A percentile compares a stretch with the other conserved stretches of the same genome.
Conservation (phyloP, 1,140 invertebrate genomes). For the Drosophila paulistorum region DNA sequence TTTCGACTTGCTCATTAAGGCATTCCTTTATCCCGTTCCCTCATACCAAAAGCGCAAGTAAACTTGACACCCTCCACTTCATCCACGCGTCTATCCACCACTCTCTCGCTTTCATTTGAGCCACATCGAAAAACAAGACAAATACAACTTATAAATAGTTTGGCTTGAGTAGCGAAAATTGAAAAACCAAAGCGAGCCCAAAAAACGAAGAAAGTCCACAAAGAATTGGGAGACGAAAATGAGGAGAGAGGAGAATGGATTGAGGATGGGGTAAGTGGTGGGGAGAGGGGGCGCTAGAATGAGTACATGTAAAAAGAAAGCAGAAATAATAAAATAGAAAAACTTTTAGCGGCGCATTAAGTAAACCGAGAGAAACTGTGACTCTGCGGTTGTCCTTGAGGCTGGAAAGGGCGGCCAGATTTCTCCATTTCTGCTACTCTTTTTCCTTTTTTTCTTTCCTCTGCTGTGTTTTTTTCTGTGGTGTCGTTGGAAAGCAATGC, state of each 20-base stretch:
- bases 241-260: neutral
- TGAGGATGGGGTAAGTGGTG: too few relatives aligned
- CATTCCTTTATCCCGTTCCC: too few relatives aligned
- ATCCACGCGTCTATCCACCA: neutral
- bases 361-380: conserved; percentile 76
- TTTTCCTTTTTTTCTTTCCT: neutral
- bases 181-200: conserved; percentile 57
- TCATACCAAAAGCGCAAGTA: neutral
- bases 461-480: neutral
- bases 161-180: conserved; percentile 65
- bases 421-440: neutral
- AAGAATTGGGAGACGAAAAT: neutral
- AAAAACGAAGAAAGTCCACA: conserved; percentile 21
- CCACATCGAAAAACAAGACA: conserved; percentile 59
- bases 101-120: neutral
- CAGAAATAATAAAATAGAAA: conserved; percentile 80
- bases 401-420: conserved; percentile 7
- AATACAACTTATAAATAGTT: conserved; percentile 77
- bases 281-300: neutral
- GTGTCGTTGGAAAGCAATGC: conserved; percentile 39
- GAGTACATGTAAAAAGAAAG: conserved; percentile 30
- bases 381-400: conserved; percentile 78
- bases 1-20: conserved; percentile 11
- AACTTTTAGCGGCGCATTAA: conserved; percentile 80
- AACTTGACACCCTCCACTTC: neutral